Evolutionary conservation across 2,888 invertebrate species (phyloP), one percentile per base, ranked within the genome.

Genomic region (Dichetophora obliterata): DNA sequence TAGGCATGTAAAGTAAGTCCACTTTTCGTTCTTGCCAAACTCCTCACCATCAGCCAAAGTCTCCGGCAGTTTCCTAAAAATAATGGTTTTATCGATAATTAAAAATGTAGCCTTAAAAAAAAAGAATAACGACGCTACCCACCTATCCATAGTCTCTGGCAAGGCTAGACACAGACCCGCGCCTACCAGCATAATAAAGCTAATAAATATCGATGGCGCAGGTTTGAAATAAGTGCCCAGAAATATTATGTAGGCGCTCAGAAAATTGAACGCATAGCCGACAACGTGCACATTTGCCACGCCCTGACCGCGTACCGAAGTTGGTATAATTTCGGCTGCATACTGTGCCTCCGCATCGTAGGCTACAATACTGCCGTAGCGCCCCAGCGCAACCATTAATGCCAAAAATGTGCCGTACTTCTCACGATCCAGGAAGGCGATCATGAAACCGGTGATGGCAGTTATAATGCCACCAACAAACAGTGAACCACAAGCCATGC

Each of bases 271-370:
- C 1, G 90, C 90, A 82, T 91, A 91, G 1, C 92, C 92, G 16
- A 90, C 89, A 3, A 92, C 91, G 82, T 92, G 92, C 1, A 92
- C 90, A 27, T 91, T 90, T 3, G 91, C 91, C 6, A 92, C 91
- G 11, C 92, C 92, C 82, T 91, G 91, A 0, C 92, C 92, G 31
- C 92, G 85, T 0, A 92, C 91, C 54, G 91, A 91, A 1, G 92
- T 92, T 11, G 92, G 92, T 63, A 92, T 91, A 31, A 92, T 86
- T 84, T 92, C 92, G 0, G 92, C 91, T 0, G 92, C 92, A 81
- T 92, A 92, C 84, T 92, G 92, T 24, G 91, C 91, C 27, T 92
- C 91, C 3, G 92, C 92, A 85, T 92, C 92, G 82, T 91, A 92
- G 9, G 92, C 91, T 1, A 91, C 90, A 5, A 91, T 91, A 9